Conservation (phyloP, 2,797 vertebrate species). For the Smutsia temminckii region DNA sequence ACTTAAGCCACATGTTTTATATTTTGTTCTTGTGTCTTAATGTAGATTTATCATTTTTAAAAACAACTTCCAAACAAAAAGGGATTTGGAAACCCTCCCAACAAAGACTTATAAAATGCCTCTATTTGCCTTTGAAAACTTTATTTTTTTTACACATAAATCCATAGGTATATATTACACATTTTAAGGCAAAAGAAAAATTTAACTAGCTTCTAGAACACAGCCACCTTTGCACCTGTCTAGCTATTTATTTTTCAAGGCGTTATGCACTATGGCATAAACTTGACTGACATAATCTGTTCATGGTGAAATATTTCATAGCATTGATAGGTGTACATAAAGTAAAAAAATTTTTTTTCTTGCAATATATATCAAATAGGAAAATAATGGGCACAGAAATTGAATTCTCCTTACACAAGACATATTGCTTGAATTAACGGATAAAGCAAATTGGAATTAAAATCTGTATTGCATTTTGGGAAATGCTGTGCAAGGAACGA, state of each 20-base stretch:
- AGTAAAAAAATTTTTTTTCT: slow-evolving; percentile 39
- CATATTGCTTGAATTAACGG: background rate
- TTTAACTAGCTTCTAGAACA: background rate
- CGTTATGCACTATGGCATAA: background rate
- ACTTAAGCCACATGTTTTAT: background rate
- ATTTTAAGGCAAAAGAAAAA: slow-evolving; percentile 43
- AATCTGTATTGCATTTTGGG: slow-evolving; percentile 43
- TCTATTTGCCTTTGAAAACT: slow-evolving; percentile 51
- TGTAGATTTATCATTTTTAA: background rate
- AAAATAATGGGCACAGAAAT: slow-evolving; percentile 44
- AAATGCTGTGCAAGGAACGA: slow-evolving; percentile 23
- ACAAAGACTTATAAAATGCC: slow-evolving; percentile 33
- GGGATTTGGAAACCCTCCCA: background rate
- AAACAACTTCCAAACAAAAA: background rate
- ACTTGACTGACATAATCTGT: background rate
- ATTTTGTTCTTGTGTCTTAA: background rate
- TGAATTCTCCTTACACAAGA: background rate
- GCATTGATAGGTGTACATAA: background rate
- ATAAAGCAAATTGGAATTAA: slow-evolving; percentile 19
- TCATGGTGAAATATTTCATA: slow-evolving; percentile 43
- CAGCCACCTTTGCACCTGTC: background rate
- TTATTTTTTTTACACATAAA: background rate
- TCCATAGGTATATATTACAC: background rate
- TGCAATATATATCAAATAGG: background rate
- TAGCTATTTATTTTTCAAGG: slow-evolving; percentile 32